Evolutionary conservation across 2,113 vertebrate species (phyloP).

Genomic region (Alouatta palliata): DNA sequence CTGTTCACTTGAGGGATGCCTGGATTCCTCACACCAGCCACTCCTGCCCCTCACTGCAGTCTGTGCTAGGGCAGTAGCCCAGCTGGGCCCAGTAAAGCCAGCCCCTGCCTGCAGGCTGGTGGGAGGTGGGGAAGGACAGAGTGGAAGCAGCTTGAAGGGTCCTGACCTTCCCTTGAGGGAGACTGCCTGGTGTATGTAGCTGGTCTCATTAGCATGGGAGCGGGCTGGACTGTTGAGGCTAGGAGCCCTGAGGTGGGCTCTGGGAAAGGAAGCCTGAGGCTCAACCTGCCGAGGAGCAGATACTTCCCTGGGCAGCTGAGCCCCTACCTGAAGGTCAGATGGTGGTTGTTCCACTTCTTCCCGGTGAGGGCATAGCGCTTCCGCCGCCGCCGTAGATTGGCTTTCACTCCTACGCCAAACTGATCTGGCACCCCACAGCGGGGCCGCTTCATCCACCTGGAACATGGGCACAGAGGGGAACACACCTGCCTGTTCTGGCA

Average conservation of each 20-base stretch:
- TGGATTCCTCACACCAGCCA: neutral
- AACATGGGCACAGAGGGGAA: neutral
- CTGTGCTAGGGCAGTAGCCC: neutral
- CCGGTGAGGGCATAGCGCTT: slow-evolving; percentile 92
- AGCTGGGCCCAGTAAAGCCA: neutral
- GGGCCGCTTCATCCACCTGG: slow-evolving; percentile 94
- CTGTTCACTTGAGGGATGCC: neutral
- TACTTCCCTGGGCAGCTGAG: neutral
- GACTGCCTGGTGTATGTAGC: neutral
- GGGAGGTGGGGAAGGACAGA: neutral
- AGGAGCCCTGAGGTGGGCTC: neutral
- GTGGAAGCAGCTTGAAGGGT: neutral
- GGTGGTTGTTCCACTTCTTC: slow-evolving; percentile 91
- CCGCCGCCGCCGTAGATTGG: slow-evolving; percentile 86
- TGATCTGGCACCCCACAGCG: slow-evolving; percentile 95
- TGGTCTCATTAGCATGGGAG: neutral
- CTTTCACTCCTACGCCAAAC: slow-evolving; percentile 83
- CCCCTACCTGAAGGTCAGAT: slow-evolving; percentile 93
- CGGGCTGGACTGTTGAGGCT: accelerated
- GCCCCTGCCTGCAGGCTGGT: neutral
- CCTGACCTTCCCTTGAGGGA: neutral
- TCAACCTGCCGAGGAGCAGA: neutral
- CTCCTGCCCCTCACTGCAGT: accelerated
- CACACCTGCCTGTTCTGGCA: neutral
- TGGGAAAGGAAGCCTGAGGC: slow-evolving; percentile 40